Conservation (phyloP, 2,888 invertebrate species). For the Pemphredon lugubris region DNA sequence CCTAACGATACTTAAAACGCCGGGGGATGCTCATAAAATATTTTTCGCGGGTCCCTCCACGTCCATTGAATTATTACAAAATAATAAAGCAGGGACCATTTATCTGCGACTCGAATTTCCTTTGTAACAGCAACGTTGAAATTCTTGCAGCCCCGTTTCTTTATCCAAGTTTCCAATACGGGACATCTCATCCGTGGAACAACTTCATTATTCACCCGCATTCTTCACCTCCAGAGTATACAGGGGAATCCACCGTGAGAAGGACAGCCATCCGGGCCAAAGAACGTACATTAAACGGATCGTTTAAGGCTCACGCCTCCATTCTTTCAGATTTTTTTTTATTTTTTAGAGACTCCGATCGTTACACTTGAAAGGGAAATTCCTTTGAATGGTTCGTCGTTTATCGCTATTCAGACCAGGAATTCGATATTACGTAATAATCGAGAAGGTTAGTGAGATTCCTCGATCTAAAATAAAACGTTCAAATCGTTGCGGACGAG, state of each 20-base stretch:
- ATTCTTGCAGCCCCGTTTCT: slow-evolving; percentile 17
- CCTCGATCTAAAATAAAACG: no score
- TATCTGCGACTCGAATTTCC: slow-evolving; percentile 27
- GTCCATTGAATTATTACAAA: slow-evolving; percentile 3
- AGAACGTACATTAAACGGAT: slow-evolving; percentile 37
- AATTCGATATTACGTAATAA: no score
- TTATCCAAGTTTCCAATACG: slow-evolving; percentile 53
- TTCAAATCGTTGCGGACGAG: no score
- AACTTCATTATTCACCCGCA: slow-evolving; percentile 65
- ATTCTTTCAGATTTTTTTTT: background rate
- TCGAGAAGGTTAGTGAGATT: no score
- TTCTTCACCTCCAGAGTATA: slow-evolving; percentile 42
- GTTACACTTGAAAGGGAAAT: no score
- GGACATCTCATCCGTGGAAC: slow-evolving; percentile 41
- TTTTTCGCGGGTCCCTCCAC: no score
- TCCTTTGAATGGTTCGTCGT: no score
- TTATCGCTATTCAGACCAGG: no score
- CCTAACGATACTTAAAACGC: background rate
- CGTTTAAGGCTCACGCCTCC: slow-evolving; percentile 23
- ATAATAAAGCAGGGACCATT: slow-evolving; percentile 4
- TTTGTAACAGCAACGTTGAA: slow-evolving; percentile 17
- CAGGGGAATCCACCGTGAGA: slow-evolving; percentile 37
- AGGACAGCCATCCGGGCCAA: slow-evolving; percentile 20
- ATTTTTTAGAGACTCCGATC: background rate
- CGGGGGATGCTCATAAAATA: background rate